Conservation (phyloP, 2,888 invertebrate species). For the Tinea pellionella region DNA sequence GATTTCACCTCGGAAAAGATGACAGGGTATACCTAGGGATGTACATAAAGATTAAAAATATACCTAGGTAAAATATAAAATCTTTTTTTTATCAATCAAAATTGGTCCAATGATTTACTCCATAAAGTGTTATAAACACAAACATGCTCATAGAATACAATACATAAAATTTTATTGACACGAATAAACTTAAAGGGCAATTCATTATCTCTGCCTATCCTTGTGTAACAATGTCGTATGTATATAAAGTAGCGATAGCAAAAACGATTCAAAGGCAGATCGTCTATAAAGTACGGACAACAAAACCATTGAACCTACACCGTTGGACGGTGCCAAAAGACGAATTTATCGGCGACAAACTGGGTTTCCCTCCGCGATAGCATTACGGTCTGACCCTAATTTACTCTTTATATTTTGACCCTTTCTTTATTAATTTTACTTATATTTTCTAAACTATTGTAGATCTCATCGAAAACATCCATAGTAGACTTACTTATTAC, state of each 20-base stretch:
- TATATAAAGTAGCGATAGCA: background rate
- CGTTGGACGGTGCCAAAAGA: slow-evolving; percentile 7
- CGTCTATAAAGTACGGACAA: slow-evolving; percentile 9
- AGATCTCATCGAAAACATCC: no score
- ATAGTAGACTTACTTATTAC: no score
- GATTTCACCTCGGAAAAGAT: no score
- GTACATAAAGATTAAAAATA: no score
- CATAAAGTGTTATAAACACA: no score
- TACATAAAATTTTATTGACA: no score
- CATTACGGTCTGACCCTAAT: background rate
- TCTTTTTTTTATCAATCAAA: no score
- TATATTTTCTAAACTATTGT: no score
- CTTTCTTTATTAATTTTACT: background rate
- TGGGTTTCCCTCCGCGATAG: slow-evolving; percentile 3
- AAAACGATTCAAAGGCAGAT: slow-evolving; percentile 1
- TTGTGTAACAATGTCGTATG: background rate
- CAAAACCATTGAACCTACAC: slow-evolving; percentile 6
- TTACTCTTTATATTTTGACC: background rate
- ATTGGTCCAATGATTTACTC: no score
- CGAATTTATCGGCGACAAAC: slow-evolving; percentile 10
- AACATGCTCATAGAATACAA: no score
- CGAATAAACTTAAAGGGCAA: background rate
- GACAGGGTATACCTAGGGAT: no score
- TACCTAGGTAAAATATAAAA: no score
- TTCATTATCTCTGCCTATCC: background rate